Base-by-base conservation (phyloP, 2,888 invertebrate species). In the Heteromyza rotundicornis region DNA sequence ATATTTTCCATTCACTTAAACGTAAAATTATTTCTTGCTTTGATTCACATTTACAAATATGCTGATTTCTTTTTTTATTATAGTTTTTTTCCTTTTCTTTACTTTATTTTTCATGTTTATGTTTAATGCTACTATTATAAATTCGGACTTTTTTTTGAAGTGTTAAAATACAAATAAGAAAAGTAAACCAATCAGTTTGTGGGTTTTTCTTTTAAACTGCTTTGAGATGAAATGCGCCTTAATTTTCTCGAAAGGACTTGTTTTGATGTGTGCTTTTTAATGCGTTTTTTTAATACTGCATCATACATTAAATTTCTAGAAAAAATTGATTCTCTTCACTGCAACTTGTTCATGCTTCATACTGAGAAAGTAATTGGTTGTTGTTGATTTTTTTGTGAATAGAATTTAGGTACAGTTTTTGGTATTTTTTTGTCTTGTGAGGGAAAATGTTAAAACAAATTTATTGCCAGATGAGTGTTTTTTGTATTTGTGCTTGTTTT, bases 111-210 rank as follows among this genome's bases (percentile, higher is more conserved):
- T 51, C 7, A 14, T 10, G 2, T 50, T 24, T 51, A 19, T 36
- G 55, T 36, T 54, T 20, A 47, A 24, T 20, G 52, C 51, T 64
- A 60, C 59, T 56, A 54, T 64, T 68, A 76, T 77, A 77, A 77
- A 78, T 77, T 77, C 79, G 77, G 78, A 77, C 77, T 77, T 78
- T 75, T 68, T 67, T 73, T 66, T 66, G 63, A 64, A 59, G 65
- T 70, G 68, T 74, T 66, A 69, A 76, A 67, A 54, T 62, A 23
- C 51, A 71, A 68, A 70, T 66, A 69, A 70, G 67, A 69, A 72
- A 73, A 71, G 68, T n/a, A n/a, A n/a, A n/a, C n/a, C n/a, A n/a
- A n/a, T n/a, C n/a, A n/a, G n/a, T n/a, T n/a, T n/a, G n/a, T n/a
- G n/a, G n/a, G n/a, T n/a, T n/a, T n/a, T n/a, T n/a, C n/a, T n/a